Evolutionary conservation across 2,113 vertebrate genomes (phyloP), one percentile per base, ranked within the genome.

Genomic region (Lepisosteus osseus): DNA sequence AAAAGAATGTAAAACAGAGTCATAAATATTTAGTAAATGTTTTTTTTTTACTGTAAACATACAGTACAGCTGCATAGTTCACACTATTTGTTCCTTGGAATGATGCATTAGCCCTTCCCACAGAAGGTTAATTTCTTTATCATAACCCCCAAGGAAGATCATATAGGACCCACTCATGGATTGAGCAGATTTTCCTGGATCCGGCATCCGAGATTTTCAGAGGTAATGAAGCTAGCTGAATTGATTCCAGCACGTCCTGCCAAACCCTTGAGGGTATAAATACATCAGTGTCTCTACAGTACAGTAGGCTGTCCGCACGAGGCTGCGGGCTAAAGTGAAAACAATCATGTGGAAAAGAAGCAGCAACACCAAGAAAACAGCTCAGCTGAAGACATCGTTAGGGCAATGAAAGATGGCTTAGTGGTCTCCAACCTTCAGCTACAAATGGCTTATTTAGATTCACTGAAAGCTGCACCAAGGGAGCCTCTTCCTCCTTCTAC

Each of bases 271-370:
- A 65, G 68, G 72, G 73, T 70, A 69, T 66, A 56, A 68, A 68
- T 79, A 65, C 70, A 72, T 82, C 69, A 67, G 74, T 72, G 73
- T 72, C 29, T 71, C 45, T 77, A 13, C 73, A 66, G 65, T 54
- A 54, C 41, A 64, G 73, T 15, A n/a, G 55, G 6, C 14, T 69
- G 29, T 61, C 40, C 51, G 29, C 13, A 65, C 71, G 12, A 43
- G 63, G 71, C 76, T 78, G 70, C 56, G 69, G 79, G 79, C 74
- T 65, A 76, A 61, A 67, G 67, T 70, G 69, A 67, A 69, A 78
- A 78, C 76, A 74, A 67, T 67, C 59, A 55, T 76, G 67, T 74
- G 65, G 57, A 71, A 80, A 74, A 79, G 67, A 72, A 68, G 63
- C 57, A 45, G 61, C 73, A 70, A 69, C 40, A 51, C 47, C 47